Evolutionary conservation across 2,888 invertebrate genomes (phyloP), one percentile per base, ranked within the genome.

Genomic region (Harpagoxenus sublaevis): DNA sequence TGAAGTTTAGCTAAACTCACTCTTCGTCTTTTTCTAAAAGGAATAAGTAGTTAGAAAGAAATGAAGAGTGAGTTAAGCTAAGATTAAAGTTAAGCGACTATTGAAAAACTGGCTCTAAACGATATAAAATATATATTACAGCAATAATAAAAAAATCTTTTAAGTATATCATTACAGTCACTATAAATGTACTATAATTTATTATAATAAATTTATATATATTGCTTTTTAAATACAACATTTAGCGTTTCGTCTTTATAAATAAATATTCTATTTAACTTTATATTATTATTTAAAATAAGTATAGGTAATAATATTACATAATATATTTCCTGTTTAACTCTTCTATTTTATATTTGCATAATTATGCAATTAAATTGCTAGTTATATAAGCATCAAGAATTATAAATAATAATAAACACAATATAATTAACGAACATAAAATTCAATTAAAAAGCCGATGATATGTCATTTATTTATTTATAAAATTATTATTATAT

Each of bases 401-500:
- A 53, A n/a, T 35, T 51, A 70, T 70, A 53, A 39, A 53, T 35
- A n/a, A 48, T 0, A 68, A 68, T 68, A 31, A 68, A 70, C n/a
- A 12, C 31, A 70, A 31, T 31, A 51, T 15, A 8, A 70, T 53
- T 57, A 39, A 18, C 4, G 2, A 42, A 1, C 3, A 55, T 8
- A 42, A 2, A 65, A 75, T 23, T 68, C 9, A 68, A 31, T 62
- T 62, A 9, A 63, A 63, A 53, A 71, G 23, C 6, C 6, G 35
- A 9, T 4, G 3, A 42, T 42, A 23, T n/a, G 10, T n/a, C 18
- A 18, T 57, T 45, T 12, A 57, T n/a, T 73, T 57, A 73, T 42
- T 57, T 15, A 15, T 5, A 31, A 60, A 60, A 45, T 57, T 60
- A 35, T 28, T 60, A 35, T 51, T 70, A 35, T 51, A 70, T 35